Percentiles rank a stretch among this genome's conserved stretches.
Conservation (phyloP, 2,797 vertebrate genomes). For the Sitta carolinensis region DNA sequence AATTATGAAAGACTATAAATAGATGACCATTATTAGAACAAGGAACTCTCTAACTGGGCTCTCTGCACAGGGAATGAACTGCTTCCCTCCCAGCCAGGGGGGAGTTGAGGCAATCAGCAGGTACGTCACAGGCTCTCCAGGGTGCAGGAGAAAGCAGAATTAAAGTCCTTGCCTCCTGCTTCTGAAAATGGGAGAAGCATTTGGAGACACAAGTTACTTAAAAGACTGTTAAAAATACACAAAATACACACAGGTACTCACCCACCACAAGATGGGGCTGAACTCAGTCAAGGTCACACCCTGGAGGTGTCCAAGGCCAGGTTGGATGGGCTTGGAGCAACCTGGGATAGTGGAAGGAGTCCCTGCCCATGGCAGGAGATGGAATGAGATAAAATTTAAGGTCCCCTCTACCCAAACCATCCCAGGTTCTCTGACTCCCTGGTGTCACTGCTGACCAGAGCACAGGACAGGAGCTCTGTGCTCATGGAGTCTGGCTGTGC, state of each 20-base stretch:
- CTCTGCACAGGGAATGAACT: not conserved
- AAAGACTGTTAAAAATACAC: not conserved
- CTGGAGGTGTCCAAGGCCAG: not conserved
- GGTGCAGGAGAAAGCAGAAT: not conserved
- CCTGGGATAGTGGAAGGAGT: not conserved
- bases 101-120: not conserved
- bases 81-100: not conserved
- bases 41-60: not conserved
- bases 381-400: not conserved
- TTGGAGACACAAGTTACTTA: not conserved
- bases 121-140: not conserved
- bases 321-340: not conserved
- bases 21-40: conserved; percentile 31
- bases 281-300: not conserved
- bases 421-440: not conserved
- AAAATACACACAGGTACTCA: not conserved
- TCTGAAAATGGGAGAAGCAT: not conserved
- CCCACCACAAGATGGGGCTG: not conserved
- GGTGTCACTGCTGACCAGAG: not conserved
- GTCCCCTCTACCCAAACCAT: not conserved
- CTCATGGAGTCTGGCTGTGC: not conserved
- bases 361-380: not conserved
- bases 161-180: not conserved
- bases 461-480: not conserved
- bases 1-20: conserved; percentile 52